Base-by-base conservation (phyloP, 2,797 vertebrate genomes). In the Fratercula arctica region DNA sequence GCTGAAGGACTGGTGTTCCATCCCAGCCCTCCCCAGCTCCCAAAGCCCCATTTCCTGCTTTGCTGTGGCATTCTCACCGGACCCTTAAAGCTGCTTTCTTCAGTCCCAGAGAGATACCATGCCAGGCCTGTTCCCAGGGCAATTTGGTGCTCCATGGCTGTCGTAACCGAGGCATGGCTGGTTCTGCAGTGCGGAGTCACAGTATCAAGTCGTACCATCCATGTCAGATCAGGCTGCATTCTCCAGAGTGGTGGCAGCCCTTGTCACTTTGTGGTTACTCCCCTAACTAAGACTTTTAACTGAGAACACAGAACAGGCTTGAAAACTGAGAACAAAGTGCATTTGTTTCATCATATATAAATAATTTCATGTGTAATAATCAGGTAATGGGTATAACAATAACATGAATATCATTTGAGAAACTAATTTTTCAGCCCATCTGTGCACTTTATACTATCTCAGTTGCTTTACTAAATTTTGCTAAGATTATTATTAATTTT, bases 321-420 rank as follows among this genome's bases (percentile, higher is more conserved):
- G 54, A 85, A 53, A 6, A 31, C 13, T 41, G 56, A 88, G 53
- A 81, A 86, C 19, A 81, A 88, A 90, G 33, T 13, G 50, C 69
- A 66, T 78, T 87, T 66, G 66, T 87, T 90, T 89, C 48, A 48
- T 81, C 82, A 74, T 57, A 59, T 64, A 60, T 85, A 94, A 94
- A 87, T 78, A 91, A 16, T 69, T 66, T 75, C 76, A 84, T 86
- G 51, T 84, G 37, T 46, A 95, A 75, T 67, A 90, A 91, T 79
- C 54, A 94, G 89, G 81, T 91, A 91, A 93, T 78, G 41, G 19
- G 5, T 81, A 46, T 60, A 91, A 88, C 35, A 84, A 90, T 90
- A 91, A 69, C 77, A 93, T 46, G 10, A 79, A 67, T 73, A 67
- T 73, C 1, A 84, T 57, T 78, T 87, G 35, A 95, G 87, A 89